Evolutionary conservation across 2,113 vertebrate genomes (phyloP).

Genomic region (Malurus melanocephalus): DNA sequence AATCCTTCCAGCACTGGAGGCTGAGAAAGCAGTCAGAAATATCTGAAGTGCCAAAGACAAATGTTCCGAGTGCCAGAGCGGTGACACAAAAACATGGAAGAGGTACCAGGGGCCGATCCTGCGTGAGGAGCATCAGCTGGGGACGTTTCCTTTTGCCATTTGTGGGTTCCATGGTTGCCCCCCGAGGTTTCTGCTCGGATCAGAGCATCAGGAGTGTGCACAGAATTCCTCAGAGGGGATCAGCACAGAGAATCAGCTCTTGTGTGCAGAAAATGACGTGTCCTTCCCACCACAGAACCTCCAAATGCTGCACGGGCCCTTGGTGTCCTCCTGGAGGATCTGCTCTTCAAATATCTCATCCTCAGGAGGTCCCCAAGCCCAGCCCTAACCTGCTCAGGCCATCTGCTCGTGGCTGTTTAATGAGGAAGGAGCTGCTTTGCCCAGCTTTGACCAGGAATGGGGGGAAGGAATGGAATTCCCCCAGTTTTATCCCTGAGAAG

Average conservation of each 20-base stretch:
- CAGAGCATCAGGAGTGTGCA: not conserved
- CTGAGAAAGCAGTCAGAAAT: constrained; percentile 61
- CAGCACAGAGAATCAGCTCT: not conserved
- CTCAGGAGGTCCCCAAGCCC: not conserved
- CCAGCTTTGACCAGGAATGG: not conserved
- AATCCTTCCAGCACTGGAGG: constrained; percentile 48
- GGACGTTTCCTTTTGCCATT: not conserved
- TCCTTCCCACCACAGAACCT: not conserved
- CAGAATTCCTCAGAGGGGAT: not conserved
- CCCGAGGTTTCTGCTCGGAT: not conserved
- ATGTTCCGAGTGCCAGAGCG: not conserved
- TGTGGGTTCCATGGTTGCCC: not conserved
- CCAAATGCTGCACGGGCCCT: not conserved
- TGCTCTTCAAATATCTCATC: not conserved
- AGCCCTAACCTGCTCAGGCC: constrained; percentile 5
- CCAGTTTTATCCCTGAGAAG: not conserved
- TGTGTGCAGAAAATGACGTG: not conserved
- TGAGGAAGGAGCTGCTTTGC: not conserved
- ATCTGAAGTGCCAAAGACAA: constrained; percentile 50
- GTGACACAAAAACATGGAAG: constrained; percentile 4
- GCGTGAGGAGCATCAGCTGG: not conserved
- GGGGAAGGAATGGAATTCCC: not conserved
- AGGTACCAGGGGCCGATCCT: not conserved
- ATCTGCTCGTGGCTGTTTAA: not conserved
- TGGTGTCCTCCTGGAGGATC: not conserved